Conservation (phyloP, 2,113 vertebrate genomes). For the Aegotheles bennettii region DNA sequence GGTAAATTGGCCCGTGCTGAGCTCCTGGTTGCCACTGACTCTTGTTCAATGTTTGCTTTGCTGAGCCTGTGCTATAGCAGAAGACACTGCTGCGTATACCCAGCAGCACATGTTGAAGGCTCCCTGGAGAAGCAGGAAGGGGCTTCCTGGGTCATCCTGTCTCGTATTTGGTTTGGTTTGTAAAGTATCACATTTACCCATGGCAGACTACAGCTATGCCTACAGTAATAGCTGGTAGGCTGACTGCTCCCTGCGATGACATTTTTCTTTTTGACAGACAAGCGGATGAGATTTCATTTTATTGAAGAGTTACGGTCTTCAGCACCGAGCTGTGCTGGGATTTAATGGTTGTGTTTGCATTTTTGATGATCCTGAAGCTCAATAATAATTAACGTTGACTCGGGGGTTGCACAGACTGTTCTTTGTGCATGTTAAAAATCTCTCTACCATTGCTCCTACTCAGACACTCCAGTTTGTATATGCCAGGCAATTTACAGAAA, state of each 20-base stretch:
- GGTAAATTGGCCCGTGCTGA: not conserved
- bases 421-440: not conserved
- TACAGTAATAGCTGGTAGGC: not conserved
- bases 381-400: slow-evolving; percentile 10
- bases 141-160: not conserved
- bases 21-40: not conserved
- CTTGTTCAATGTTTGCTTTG: not conserved
- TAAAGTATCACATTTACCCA: not conserved
- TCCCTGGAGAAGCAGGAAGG: not conserved
- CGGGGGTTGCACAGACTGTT: not conserved
- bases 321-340: not conserved
- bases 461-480: not conserved
- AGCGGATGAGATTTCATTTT: slow-evolving; percentile 35
- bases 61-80: not conserved
- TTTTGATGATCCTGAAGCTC: slow-evolving; percentile 11
- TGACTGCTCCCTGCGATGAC: not conserved
- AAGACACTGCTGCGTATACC: not conserved
- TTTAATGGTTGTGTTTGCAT: slow-evolving; percentile 10
- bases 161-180: slow-evolving; percentile 8
- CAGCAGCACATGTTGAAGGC: not conserved
- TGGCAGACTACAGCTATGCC: not conserved
- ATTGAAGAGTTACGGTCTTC: not conserved
- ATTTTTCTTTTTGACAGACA: slow-evolving; percentile 45
- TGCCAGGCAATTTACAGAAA: not conserved
- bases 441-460: not conserved